These are phyloP conservation scores for Apodemus speciosus DNA, from an alignment of 2,113 vertebrate genomes.

Conservation along the genomic window DNA sequence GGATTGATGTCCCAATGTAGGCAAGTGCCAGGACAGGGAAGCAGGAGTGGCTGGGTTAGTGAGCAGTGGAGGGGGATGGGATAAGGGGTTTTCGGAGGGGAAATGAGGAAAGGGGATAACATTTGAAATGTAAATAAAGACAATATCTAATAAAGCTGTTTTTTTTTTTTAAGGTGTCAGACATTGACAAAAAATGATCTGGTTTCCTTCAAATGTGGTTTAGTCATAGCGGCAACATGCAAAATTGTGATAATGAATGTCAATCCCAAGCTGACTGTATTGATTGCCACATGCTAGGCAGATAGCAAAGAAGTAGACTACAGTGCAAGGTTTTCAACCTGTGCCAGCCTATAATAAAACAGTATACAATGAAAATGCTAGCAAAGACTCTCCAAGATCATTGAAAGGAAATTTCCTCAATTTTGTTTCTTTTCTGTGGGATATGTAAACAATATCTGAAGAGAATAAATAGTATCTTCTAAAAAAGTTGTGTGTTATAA, in stretches of 20 bases:
- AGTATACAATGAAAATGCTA: not conserved
- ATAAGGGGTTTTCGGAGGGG: no score
- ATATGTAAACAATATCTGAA: not conserved
- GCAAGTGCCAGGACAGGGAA: no score
- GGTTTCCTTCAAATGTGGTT: not conserved
- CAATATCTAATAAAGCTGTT: no score
- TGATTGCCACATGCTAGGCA: not conserved
- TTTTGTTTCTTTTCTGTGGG: not conserved
- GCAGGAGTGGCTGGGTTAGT: no score
- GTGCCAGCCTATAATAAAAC: not conserved
- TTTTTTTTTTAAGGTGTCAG: no score
- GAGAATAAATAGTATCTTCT: not conserved
- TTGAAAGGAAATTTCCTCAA: slow-evolving; percentile 3
- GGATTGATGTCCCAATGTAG: no score
- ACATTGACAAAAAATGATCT: not conserved
- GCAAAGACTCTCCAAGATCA: not conserved
- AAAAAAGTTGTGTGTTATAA: not conserved
- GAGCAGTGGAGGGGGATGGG: no score
- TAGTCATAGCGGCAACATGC: not conserved
- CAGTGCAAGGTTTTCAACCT: not conserved
- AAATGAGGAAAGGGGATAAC: no score
- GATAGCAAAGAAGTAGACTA: not conserved
- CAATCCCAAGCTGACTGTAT: not conserved
- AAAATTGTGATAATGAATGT: not conserved
- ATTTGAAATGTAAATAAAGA: no score